Base-by-base conservation (phyloP, 2,113 vertebrate species). In the Phalacrocorax carbo region DNA sequence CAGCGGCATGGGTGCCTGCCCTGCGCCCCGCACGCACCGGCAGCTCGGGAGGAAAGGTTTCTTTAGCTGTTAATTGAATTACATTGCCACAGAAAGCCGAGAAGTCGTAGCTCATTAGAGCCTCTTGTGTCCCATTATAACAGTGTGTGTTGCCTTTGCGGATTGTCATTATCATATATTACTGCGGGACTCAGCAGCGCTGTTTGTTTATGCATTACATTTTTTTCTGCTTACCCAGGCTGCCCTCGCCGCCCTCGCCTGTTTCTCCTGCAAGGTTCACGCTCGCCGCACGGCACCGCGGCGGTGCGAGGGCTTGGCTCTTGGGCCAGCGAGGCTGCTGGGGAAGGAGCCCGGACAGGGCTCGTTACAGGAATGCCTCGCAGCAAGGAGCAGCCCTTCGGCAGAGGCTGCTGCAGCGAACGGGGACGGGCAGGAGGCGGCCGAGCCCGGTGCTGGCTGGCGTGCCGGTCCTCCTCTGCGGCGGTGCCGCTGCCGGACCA, bases 41-140 rank as follows among this genome's bases (percentile, higher is more conserved):
- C 61, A 49, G 90, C 66, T 78, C 4, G 0, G 25, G 95, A 97
- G 96, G 88, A 88, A 57, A 86, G 86, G 84, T 92, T 97, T 96
- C 85, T 90, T 82, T 80, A 3, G 78, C 95, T 94, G 94, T 82
- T 98, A 94, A 98, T 96, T 98, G 97, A 97, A 97, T 97, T 97
- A 96, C 96, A 96, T 96, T 97, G 97, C 96, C 94, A 94, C 79
- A 36, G 96, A 94, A 96, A 95, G 94, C 94, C 62, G 71, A 94
- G 96, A 80, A 94, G 95, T 88, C 91, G 93, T 96, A 94, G 95
- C 96, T 97, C 97, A 96, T 95, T 97, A 97, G 96, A 96, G 87
- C 90, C 97, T 96, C 97, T 91, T 69, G 96, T 95, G 97, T 93
- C 91, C 97, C 95, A 57, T 94, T 92, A 92, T 55, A 97, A 64